Conservation (phyloP, 2,888 invertebrate species). For the Synergus itoensis region DNA sequence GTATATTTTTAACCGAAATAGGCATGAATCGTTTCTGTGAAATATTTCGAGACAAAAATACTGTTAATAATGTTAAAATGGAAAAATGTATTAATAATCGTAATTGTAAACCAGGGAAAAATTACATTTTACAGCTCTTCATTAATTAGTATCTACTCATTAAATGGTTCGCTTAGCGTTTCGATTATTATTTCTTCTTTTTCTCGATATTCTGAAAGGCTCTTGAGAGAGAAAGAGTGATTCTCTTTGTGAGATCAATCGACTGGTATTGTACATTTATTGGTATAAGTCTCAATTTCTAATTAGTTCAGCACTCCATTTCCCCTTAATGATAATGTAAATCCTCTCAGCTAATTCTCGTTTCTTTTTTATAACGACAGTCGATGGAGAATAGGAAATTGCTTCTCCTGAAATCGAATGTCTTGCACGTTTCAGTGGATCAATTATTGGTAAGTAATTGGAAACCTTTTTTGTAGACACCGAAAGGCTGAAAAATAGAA, state of each 20-base stretch:
- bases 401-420: neutral
- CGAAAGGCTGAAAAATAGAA: neutral
- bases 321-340: neutral
- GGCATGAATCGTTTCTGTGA: too few species aligned
- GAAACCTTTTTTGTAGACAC: neutral
- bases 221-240: too few species aligned
- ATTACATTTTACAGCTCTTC: neutral
- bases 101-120: neutral
- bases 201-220: neutral
- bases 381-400: neutral
- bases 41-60: too few species aligned
- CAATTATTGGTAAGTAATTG: slow-evolving; percentile 27
- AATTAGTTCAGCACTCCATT: neutral
- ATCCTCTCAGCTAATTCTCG: neutral
- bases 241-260: too few species aligned
- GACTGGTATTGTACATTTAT: too few species aligned
- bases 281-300: neutral
- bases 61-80: too few species aligned
- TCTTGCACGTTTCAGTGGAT: slow-evolving; percentile 2
- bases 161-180: neutral
- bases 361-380: neutral
- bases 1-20: too few species aligned
- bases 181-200: neutral
- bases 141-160: neutral
- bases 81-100: neutral